Conservation (phyloP, 2,888 invertebrate species). For the Morinoia aosen region DNA sequence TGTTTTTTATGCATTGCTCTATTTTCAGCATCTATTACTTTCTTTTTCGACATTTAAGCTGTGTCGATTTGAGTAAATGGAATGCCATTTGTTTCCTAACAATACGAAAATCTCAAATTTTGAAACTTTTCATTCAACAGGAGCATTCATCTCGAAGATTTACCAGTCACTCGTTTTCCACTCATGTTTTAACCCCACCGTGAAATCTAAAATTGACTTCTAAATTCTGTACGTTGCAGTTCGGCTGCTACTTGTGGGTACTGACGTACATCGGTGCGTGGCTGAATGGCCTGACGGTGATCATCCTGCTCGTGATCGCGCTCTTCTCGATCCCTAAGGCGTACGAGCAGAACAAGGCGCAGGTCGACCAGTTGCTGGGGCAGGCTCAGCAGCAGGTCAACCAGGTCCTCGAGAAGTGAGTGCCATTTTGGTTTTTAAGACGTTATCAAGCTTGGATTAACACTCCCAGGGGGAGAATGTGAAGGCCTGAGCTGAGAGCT, state of each 20-base stretch:
- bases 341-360: constrained; percentile 93
- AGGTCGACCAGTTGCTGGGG: constrained; percentile 91
- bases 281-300: constrained; percentile 99
- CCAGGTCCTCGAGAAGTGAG: constrained; percentile 86
- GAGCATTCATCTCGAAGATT: not conserved
- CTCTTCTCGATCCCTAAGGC: constrained; percentile 96
- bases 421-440: not conserved
- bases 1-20: too few relatives aligned
- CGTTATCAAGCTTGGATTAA: too few relatives aligned
- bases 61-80: too few relatives aligned
- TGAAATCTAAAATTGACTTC: constrained; percentile 74
- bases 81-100: not conserved
- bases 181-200: not conserved
- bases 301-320: constrained; percentile 94
- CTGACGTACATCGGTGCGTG: constrained; percentile 97
- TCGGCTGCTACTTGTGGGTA: constrained; percentile 94
- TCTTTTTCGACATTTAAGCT: too few relatives aligned
- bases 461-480: too few relatives aligned
- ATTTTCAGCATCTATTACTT: too few relatives aligned
- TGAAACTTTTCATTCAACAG: not conserved
- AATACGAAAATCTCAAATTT: not conserved
- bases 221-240: constrained; percentile 72
- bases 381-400: constrained; percentile 88
- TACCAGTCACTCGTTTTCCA: not conserved
- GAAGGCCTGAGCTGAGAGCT: too few relatives aligned